Evolutionary conservation across 2,888 invertebrate species (phyloP), one percentile per base, ranked within the genome.

Genomic region (Idaea aversata): DNA sequence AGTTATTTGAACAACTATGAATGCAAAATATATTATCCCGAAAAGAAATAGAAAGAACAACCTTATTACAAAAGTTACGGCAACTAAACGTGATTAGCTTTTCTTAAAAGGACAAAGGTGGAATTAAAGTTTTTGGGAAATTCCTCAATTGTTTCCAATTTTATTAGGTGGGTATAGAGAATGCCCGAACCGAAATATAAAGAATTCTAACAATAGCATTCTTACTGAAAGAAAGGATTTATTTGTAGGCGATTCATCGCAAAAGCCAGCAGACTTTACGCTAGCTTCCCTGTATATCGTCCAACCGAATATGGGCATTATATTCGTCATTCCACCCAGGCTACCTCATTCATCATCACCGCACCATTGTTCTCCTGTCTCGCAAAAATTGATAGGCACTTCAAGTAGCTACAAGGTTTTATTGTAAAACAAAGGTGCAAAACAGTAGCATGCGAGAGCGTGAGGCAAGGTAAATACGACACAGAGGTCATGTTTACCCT

Each of bases 171-270:
- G 47, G 47, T 47, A 47, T n/a, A 13, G 13, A 3, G 7, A 10
- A 13, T 47, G 47, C 47, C 13, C 47, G 47, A 47, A 47, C 47
- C 7, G 13, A 47, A 13, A 13, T 47, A 47, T 13, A 47, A 47
- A 47, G 47, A 47, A 47, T 47, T 47, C 47, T 13, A 47, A 47
- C 47, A 47, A 47, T 10, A 47, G 47, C 47, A 47, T 47, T 47
- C 47, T 47, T 47, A 47, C 47, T 47, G 47, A 47, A 47, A 47
- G 47, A 47, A 47, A 47, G 47, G 34, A 60, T 13, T 62, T 35
- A 38, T 57, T 69, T 91, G 90, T 93, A 84, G 90, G 83, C 91
- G 87, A 87, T 77, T 76, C 74, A 93, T 92, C 92, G 91, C 92
- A 90, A 90, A 88, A 81, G 73, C 84, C 77, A 84, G 83, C 85